Evolutionary conservation across 2,888 invertebrate genomes (phyloP), one percentile per base, ranked within the genome.

Genomic region (Leptinotarsa rubiginosa): DNA sequence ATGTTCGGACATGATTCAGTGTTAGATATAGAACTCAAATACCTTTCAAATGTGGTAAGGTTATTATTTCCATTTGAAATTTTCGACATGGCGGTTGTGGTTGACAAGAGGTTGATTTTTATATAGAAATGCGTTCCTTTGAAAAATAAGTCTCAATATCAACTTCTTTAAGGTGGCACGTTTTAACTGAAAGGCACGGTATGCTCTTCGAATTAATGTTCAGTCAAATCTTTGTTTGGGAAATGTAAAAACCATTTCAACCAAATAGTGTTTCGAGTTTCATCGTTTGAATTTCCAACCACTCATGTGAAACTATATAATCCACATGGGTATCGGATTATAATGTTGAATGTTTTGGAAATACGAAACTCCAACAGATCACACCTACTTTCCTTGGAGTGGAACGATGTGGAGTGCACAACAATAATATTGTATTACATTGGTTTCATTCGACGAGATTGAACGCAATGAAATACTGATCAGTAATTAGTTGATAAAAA

Each of bases 261-360:
- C 18, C n/a, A 12, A 52, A 52, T 52, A 52, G 10, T 52, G 52
- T 18, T 52, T 18, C 18, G 3, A 18, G 52, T 18, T 52, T 52
- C 22, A 59, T 25, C 22, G 13, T 41, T 31, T 22, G 56, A 22
- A 25, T 31, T 62, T 41, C 13, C 2, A 41, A 62, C 41, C 62
- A 41, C 62, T n/a, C 31, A 31, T 62, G 62, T 31, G 62, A 62
- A 62, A 62, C n/a, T 62, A 16, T 25, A 56, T 56, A 56, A 56
- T 56, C 56, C 56, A 20, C 56, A 56, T n/a, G 41, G 62, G n/a
- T 62, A 62, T 62, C 62, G 62, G 62, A 62, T 62, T 4, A n/a
- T 62, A 15, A 31, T 31, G 41, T 25, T 25, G 16, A 62, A 25
- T 62, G 62, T 62, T 31, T 31, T 31, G 12, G 62, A 31, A 62